These are phyloP conservation scores for Ochotona curzoniae DNA, from an alignment of 2,113 vertebrate genomes.

Conservation along the genomic window DNA sequence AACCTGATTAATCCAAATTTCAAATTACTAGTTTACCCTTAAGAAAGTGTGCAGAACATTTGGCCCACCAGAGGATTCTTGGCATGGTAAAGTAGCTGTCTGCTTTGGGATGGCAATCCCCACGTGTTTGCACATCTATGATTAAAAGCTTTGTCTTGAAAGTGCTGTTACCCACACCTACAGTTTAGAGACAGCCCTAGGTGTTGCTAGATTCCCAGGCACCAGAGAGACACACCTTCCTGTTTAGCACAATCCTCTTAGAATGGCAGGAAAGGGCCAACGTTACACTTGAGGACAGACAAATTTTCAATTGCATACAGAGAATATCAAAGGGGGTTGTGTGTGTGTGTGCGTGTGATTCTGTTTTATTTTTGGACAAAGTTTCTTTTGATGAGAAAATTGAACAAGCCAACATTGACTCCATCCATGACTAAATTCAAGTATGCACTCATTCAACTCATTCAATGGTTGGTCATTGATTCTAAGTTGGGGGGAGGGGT, in stretches of 20 bases:
- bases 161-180: not conserved
- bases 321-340: slow-evolving; percentile 63
- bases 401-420: not conserved
- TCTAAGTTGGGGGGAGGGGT: too few relatives aligned
- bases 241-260: slow-evolving; percentile 38
- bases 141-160: slow-evolving; percentile 55
- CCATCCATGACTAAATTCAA: not conserved
- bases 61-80: slow-evolving; percentile 37
- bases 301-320: slow-evolving; percentile 7
- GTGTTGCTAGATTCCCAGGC: slow-evolving; percentile 17
- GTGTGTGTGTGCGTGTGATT: slow-evolving; percentile 9
- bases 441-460: not conserved
- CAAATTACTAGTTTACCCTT: slow-evolving; percentile 60
- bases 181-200: slow-evolving; percentile 26
- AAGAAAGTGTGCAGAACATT: slow-evolving; percentile 42
- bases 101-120: not conserved
- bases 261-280: not conserved
- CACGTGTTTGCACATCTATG: slow-evolving; percentile 25
- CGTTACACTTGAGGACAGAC: not conserved
- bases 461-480: not conserved
- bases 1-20: slow-evolving; percentile 3
- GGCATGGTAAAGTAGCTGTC: slow-evolving; percentile 3
- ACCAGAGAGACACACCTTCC: slow-evolving; percentile 49
- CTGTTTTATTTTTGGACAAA: slow-evolving; percentile 32
- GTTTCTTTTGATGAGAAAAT: slow-evolving; percentile 58